phyloP scores from a whole-genome alignment of 2,797 vertebrate species.

The Platyrinchus mystaceus region DNA sequence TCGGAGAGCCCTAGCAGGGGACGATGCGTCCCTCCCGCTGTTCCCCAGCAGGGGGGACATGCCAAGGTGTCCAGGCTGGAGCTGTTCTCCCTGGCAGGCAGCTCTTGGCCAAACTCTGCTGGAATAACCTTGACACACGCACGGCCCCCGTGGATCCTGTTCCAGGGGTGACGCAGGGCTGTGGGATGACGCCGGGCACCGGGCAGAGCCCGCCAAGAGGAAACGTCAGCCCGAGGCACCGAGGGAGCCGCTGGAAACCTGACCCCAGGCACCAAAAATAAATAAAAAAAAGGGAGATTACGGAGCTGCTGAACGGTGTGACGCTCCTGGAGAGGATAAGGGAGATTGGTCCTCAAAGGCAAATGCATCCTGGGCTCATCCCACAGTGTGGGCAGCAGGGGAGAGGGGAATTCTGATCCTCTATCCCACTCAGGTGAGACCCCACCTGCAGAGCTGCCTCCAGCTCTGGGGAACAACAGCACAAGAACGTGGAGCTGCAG shows the following conservation, averaged over 20 bases:
- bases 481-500: rapidly evolving
- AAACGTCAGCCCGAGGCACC: not conserved
- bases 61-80: not conserved
- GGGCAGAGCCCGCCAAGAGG: rapidly evolving
- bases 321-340: rapidly evolving
- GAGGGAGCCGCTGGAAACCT: not conserved
- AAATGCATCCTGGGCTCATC: not conserved
- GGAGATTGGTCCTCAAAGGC: not conserved
- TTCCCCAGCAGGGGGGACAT: not conserved
- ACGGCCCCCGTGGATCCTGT: rapidly evolving
- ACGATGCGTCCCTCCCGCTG: rapidly evolving
- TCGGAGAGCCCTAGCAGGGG: rapidly evolving
- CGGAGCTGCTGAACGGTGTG: rapidly evolving
- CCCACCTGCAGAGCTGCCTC: not conserved
- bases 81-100: not conserved
- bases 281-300: not conserved
- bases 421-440: not conserved
- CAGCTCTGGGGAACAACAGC: rapidly evolving
- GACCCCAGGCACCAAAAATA: not conserved
- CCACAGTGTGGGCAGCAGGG: not conserved
- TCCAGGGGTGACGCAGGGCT: not conserved
- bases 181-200: rapidly evolving
- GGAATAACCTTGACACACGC: not conserved
- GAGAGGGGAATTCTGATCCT: not conserved
- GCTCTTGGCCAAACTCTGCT: not conserved